Percentiles rank a stretch among this genome's conserved stretches.
phyloP scores from a whole-genome alignment of 2,113 vertebrate species.

The Neodon shergylaensis region DNA sequence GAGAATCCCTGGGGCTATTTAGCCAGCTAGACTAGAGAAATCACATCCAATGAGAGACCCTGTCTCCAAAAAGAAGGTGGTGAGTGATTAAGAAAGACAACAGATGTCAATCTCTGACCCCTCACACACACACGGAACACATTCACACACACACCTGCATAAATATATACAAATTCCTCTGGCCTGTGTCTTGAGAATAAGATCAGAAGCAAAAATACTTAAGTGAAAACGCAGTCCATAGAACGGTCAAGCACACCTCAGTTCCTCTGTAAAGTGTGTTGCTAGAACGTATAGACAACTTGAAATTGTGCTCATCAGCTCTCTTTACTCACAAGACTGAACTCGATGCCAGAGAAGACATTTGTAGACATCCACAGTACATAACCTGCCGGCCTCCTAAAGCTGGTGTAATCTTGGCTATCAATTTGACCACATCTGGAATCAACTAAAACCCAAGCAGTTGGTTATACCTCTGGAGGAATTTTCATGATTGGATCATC shows the following conservation, averaged over 20 bases:
- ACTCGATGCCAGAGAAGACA: background rate
- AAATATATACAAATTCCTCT: background rate
- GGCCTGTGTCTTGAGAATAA: constrained; percentile 24
- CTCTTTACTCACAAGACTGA: background rate
- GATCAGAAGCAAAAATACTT: background rate
- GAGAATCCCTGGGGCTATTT: background rate
- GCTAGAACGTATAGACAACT: background rate
- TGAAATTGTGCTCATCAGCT: background rate
- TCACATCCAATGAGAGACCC: background rate
- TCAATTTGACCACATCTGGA: background rate
- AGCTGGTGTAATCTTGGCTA: background rate
- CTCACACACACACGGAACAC: background rate
- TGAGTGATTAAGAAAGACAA: background rate
- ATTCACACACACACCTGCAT: background rate
- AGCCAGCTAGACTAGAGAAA: background rate
- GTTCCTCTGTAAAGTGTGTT: background rate
- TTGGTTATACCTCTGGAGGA: background rate
- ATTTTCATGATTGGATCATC: background rate
- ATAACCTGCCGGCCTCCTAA: background rate
- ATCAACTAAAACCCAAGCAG: background rate
- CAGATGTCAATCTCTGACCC: background rate
- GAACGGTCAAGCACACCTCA: background rate
- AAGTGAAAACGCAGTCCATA: constrained; percentile 7
- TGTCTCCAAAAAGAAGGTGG: background rate
- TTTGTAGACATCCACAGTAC: background rate